Percentiles rank a stretch among this genome's conserved stretches.
These are phyloP conservation scores for Drosophila orena DNA, from an alignment of 1,140 invertebrate genomes.

Conservation along the genomic window DNA sequence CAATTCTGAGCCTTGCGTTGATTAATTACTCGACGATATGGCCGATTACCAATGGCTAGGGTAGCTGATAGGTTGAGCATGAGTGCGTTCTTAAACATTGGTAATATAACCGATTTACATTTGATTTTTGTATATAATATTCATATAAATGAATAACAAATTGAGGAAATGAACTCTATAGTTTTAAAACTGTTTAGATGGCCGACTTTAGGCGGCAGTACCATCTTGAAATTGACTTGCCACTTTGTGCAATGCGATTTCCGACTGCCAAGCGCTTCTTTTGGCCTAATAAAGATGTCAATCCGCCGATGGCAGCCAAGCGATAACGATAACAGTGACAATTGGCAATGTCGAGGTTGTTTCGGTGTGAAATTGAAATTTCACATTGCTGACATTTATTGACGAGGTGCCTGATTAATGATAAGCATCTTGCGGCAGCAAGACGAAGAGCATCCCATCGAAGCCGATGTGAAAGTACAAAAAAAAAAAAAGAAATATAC, in stretches of 20 bases:
- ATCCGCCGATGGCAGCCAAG: constrained; percentile 48
- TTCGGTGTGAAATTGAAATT: constrained; percentile 81
- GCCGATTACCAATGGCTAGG: not conserved
- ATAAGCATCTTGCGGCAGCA: constrained; percentile 60
- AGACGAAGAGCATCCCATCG: constrained; percentile 9
- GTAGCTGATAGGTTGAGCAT: not conserved
- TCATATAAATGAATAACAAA: not conserved
- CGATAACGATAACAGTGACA: constrained; percentile 70
- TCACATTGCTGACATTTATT: constrained; percentile 82
- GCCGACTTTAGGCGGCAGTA: too few species aligned
- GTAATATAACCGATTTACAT: too few species aligned
- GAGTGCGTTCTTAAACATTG: too few species aligned
- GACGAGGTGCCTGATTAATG: constrained; percentile 81
- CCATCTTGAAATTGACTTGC: not conserved
- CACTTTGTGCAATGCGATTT: not conserved
- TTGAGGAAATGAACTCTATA: not conserved
- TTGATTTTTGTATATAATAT: too few species aligned
- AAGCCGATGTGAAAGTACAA: constrained; percentile 15
- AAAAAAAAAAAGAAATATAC: not conserved
- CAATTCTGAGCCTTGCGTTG: constrained; percentile 3
- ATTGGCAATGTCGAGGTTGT: constrained; percentile 51
- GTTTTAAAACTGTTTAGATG: too few species aligned
- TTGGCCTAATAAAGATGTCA: constrained; percentile 55
- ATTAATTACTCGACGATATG: constrained; percentile 23
- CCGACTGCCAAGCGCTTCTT: not conserved